Base-by-base conservation (phyloP, 2,888 invertebrate genomes). In the Cryptus viduatorius region DNA sequence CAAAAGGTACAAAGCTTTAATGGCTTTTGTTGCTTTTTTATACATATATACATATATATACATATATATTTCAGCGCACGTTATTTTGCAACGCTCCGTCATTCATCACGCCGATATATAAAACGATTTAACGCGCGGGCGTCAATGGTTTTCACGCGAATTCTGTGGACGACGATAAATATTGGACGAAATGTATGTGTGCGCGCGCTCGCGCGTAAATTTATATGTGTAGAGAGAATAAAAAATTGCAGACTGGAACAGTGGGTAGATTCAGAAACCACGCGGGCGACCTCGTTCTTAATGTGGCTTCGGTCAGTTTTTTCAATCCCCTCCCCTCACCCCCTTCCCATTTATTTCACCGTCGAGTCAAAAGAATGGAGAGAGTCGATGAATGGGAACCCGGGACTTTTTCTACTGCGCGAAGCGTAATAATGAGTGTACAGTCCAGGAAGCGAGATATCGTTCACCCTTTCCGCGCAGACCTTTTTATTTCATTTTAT, bases 381-480 rank as follows among this genome's bases (percentile, higher is more conserved):
- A 65, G 75, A 64, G 75, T 75, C 75, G 75, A 75, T 75, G 75
- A 75, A 75, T 75, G 75, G 73, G 37, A 7, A 7, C 31, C 61
- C 59, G 14, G 59, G 50, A 61, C 75, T 75, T 75, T 75, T 75
- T 24, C 48, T 12, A 61, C 24, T 61, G 72, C 29, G 64, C 64
- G 61, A 48, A 75, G 64, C 48, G 73, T 64, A 64, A 75, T 64
- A 75, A 75, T 64, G 64, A 75, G 64, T 61, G 61, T 64, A 75
- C 73, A 64, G 48, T 31, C 61, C 48, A 37, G 75, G 42, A 48
- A 75, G 37, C 50, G 75, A 59, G 64, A 75, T 50, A 75, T 37
- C 64, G n/a, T 24, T 31, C 16, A 59, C 61, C 29, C 48, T 64
- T 64, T 48, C 37, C 61, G 64, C 64, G 37, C 48, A 14, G 31